Base-by-base conservation (phyloP, 2,797 vertebrate species). In the Coregonus suidteri region DNA sequence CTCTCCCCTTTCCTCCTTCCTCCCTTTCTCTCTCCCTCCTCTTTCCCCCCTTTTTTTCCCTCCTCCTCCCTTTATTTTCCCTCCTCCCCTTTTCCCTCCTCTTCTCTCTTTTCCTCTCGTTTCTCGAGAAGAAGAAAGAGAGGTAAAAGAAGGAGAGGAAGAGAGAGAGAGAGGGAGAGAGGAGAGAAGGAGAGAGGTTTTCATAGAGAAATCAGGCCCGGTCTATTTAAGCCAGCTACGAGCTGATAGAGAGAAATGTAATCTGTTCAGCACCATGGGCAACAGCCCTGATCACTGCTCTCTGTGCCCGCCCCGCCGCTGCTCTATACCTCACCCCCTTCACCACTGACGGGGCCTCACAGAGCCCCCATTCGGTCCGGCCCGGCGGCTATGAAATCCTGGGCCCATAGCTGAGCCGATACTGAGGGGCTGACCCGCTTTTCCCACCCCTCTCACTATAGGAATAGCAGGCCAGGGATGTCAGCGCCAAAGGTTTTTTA, bases 41-140 rank as follows among this genome's bases (percentile, higher is more conserved):
- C n/a, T n/a, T n/a, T n/a, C n/a, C n/a, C n/a, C n/a, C n/a, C n/a
- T n/a, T n/a, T n/a, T n/a, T n/a, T n/a, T n/a, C n/a, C n/a, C n/a
- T n/a, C n/a, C n/a, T n/a, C n/a, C n/a, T n/a, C n/a, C n/a, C n/a
- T n/a, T n/a, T n/a, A n/a, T n/a, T n/a, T n/a, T n/a, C n/a, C n/a
- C n/a, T n/a, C n/a, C n/a, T n/a, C 34, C 15, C 37, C n/a, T n/a
- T 37, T 0, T 14, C n/a, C 65, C 13, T 74, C 1, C 41, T 1
- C 47, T 15, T 35, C 66, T 35, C 5, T n/a, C 3, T 84, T 87
- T 72, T 68, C 69, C 37, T 31, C 52, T 77, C 70, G n/a, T n/a
- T n/a, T n/a, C 70, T 74, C 41, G 52, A n/a, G n/a, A n/a, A n/a
- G n/a, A n/a, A 6, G 16, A 16, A 4, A 56, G 25, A 66, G 64